Evolutionary conservation across 2,113 vertebrate genomes (phyloP), one percentile per base, ranked within the genome.

Genomic region (Psittacus erithacus): DNA sequence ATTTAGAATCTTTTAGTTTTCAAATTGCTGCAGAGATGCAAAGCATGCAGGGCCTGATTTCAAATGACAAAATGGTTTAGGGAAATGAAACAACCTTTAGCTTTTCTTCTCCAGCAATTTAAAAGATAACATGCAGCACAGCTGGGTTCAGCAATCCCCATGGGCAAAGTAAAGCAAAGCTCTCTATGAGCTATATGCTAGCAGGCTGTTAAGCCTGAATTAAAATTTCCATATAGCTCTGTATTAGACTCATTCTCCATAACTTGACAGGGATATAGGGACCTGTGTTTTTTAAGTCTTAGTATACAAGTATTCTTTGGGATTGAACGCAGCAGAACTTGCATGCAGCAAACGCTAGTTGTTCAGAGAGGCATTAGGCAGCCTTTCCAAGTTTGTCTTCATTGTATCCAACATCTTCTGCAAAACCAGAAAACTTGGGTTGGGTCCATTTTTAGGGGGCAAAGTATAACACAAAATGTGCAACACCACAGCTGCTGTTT

Each of bases 251-350:
- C 52, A 19, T 68, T 82, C 39, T 85, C 52, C 57, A 43, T 68
- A 85, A 57, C 19, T 11, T 69, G 62, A 10, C 1, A 2, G 47
- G 38, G 23, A 13, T 53, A 3, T 28, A 50, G 11, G 43, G 62
- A 76, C 47, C 29, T 53, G 27, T 46, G 28, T 33, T 81, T 20
- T 86, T 69, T 62, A 74, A 84, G 60, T 29, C 14, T 70, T 41
- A 16, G 14, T 2, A 16, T 33, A 7, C 19, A 52, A 57, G 11
- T n/a, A 15, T 24, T 55, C 12, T 43, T 46, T 41, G 43, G 55
- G 62, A 46, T 17, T 0, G 1, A 62, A 31, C 15, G 5, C 0
- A 0, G 41, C 50, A 73, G 83, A 52, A 28, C 23, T 64, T 22
- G 4, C 7, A 4, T 31, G 41, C 52, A 64, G 62, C 27, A 35